These are phyloP conservation scores for Dendrocincla tyrannina DNA, from an alignment of 2,797 vertebrate genomes.

Conservation along the genomic window DNA sequence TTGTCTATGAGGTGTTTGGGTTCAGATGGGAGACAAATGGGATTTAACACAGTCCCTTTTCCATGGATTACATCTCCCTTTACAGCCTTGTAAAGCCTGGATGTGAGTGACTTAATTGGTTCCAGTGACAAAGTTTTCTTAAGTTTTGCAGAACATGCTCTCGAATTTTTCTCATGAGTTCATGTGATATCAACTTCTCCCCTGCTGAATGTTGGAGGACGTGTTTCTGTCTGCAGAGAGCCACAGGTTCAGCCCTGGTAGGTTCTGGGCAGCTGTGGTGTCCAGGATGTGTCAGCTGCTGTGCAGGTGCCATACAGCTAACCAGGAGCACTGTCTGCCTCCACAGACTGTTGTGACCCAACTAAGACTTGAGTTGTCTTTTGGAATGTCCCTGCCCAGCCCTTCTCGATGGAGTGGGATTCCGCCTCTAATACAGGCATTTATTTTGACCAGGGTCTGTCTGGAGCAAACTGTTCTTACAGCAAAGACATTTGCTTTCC, in stretches of 20 bases:
- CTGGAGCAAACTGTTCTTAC: background rate
- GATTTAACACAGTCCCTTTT: background rate
- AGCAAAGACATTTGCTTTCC: background rate
- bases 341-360: background rate
- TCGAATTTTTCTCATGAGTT: background rate
- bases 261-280: background rate
- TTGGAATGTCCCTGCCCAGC: background rate
- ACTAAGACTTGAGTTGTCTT: background rate
- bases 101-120: background rate
- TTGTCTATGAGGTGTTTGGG: background rate
- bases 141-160: background rate
- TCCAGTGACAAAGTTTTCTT: background rate
- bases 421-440: background rate
- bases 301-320: background rate
- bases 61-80: background rate
- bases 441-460: background rate
- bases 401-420: background rate
- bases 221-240: background rate
- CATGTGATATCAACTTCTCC: background rate
- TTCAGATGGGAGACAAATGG: background rate
- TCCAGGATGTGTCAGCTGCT: background rate
- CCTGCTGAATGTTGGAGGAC: background rate
- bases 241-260: background rate
- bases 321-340: rapidly evolving
- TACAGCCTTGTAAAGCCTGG: background rate